Conservation (phyloP, 2,888 invertebrate species). For the Gandaritis pyraliata region DNA sequence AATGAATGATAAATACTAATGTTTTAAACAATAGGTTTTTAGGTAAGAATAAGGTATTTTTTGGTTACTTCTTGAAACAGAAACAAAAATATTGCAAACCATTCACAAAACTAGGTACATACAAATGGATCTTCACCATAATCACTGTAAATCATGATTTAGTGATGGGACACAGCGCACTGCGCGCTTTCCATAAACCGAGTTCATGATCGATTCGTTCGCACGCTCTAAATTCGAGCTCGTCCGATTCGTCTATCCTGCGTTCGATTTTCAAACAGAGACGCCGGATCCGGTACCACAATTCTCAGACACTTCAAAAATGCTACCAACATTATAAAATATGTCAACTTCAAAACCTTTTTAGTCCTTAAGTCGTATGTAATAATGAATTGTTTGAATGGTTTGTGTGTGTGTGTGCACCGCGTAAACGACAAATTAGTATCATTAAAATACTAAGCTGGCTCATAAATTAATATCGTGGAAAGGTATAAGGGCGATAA, state of each 20-base stretch:
- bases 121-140: too few species aligned
- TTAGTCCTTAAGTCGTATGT: slow-evolving; percentile 10
- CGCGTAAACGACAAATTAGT: slow-evolving; percentile 28
- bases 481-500: slow-evolving; percentile 25
- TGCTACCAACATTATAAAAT: slow-evolving; percentile 36
- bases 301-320: slow-evolving; percentile 35
- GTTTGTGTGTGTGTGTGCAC: neutral
- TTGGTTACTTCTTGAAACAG: too few species aligned
- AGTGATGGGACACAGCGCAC: too few species aligned
- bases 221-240: too few species aligned
- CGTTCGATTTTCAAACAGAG: slow-evolving; percentile 29
- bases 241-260: slow-evolving; percentile 3
- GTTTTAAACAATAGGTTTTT: too few species aligned
- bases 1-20: too few species aligned
- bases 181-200: too few species aligned
- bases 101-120: too few species aligned
- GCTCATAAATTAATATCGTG: slow-evolving; percentile 24
- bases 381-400: slow-evolving; percentile 16
- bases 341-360: slow-evolving; percentile 20
- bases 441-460: slow-evolving; percentile 28
- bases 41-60: too few species aligned
- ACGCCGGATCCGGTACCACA: slow-evolving; percentile 27
- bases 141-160: too few species aligned
- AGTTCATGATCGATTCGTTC: too few species aligned
- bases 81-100: too few species aligned